Base-by-base conservation (phyloP, 92 coral and sea anemone species). In the Epizoanthus illoricatus region DNA sequence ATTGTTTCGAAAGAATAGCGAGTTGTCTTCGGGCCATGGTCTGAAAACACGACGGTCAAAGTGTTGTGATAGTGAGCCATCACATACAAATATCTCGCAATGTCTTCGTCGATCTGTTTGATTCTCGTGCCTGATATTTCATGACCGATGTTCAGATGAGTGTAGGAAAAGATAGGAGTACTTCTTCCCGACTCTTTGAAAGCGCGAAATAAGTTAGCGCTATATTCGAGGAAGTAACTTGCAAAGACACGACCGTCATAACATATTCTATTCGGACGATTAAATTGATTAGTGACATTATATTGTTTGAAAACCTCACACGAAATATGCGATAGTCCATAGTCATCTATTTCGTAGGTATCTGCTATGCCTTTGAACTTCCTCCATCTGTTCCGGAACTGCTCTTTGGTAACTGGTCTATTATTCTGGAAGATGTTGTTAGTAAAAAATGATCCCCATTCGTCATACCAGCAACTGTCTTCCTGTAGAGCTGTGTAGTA, bases 11-110 rank as follows among this genome's bases (percentile, higher is more conserved):
- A 90, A 13, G 98, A 93, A 74, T 87, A 91, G 5, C 86, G 76
- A 13, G 98, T 93, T 20, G 94, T 93, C 85, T 95, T 93, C 9
- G 98, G 98, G 9, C 98, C 98, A 76, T 95, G 98, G 76, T 92
- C 95, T 3, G 98, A 95, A 71, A 92, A 89, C 3, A 95, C 74
- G 8, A 95, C 73, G 17, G 98, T 95, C 84, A 95, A 64, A 36
- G 97, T 95, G 79, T 91, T 87, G 57, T 91, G 87, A 39, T 93
- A 89, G 36, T 86, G 79, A 9, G 95, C 90, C 87, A 91, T 87
- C 0, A 84, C 76, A 59, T 74, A 72, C 62, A 95, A 80, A 82
- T 83, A 95, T 40, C 85, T 87, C 4, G 98, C 85, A 18, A 95
- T 72, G 40, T 85, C 79, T 11, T 89, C 90, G 81, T 95, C 98